Evolutionary conservation across 2,888 invertebrate genomes (phyloP), one percentile per base, ranked within the genome.

Genomic region (Cataglyphis cursor): DNA sequence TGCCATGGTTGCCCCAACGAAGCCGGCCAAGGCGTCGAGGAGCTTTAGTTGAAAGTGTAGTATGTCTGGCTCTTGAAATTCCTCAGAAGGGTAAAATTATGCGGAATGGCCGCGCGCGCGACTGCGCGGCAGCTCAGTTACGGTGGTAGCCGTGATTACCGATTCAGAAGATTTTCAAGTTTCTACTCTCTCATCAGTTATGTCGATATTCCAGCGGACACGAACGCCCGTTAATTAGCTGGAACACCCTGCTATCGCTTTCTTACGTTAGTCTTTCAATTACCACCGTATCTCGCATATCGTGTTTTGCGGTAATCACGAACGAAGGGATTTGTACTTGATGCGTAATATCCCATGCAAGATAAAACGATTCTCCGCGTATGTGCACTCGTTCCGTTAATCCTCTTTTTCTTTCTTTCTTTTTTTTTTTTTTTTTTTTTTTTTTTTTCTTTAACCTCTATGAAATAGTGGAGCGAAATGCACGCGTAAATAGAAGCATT

Each of bases 201-300:
- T 65, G 64, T 72, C 73, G 57, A 57, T 82, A 78, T 75, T 80
- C 74, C 57, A 68, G 73, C 44, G 66, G 54, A 62, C 78, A 72
- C 74, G 62, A 70, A 65, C n/a, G 78, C 75, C 65, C 87, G 83
- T 88, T 90, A 90, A 90, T 90, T 90, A 90, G 87, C 88, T 64
- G 81, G 75, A 81, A 81, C 83, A 78, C 78, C 59, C 35, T 81
- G 73, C 83, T 74, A 80, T 81, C 81, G 87, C 81, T 41, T 84
- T 83, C 85, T 87, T 74, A 76, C 75, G 70, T 74, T 57, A 82
- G 85, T 74, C 82, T 87, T 88, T 88, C 88, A 84, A 88, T 89
- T 89, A 89, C 64, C 62, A n/a, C 24, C 57, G 83, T 64, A 73
- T 78, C 81, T 85, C 82, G 65, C 61, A 48, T 84, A 84, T 85